Evolutionary conservation across 2,888 invertebrate species (phyloP).

Genomic region (Listrodromus nycthemerus): DNA sequence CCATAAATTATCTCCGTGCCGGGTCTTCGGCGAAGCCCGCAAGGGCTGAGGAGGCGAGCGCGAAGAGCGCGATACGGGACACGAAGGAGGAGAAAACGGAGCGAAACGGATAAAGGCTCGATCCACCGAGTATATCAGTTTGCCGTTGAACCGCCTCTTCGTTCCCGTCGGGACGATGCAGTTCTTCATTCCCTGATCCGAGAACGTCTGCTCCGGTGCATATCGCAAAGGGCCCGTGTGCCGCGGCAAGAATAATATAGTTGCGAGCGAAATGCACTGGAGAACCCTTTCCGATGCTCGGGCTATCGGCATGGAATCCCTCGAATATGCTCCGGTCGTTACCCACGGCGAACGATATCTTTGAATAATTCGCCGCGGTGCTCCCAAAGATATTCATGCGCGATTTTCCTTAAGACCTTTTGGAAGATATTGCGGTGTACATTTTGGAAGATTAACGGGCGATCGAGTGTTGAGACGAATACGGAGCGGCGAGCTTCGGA

Average conservation of each 20-base stretch:
- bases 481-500: no score
- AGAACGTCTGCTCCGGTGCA: slow-evolving; percentile 44
- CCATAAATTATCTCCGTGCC: slow-evolving; percentile 74
- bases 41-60: slow-evolving; percentile 25
- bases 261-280: slow-evolving; percentile 23
- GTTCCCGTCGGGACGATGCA: slow-evolving; percentile 48
- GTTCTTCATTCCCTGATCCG: slow-evolving; percentile 65
- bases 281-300: slow-evolving; percentile 5
- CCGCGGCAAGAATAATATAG: slow-evolving; percentile 31
- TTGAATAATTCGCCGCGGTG: slow-evolving; percentile 50
- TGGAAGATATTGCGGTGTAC: no score
- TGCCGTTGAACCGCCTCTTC: slow-evolving; percentile 23
- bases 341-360: slow-evolving; percentile 31
- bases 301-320: slow-evolving; percentile 34
- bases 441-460: slow-evolving; percentile 14
- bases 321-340: slow-evolving; percentile 25
- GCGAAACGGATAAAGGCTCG: slow-evolving; percentile 2
- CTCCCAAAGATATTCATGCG: no score
- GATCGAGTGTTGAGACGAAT: slow-evolving; percentile 1
- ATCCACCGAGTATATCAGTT: slow-evolving; percentile 64
- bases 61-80: not conserved
- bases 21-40: slow-evolving; percentile 8
- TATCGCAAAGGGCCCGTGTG: not conserved
- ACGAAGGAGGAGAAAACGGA: not conserved
- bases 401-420: no score